Base-by-base conservation (phyloP, 1,140 invertebrate species). In the Drosophila bocqueti region DNA sequence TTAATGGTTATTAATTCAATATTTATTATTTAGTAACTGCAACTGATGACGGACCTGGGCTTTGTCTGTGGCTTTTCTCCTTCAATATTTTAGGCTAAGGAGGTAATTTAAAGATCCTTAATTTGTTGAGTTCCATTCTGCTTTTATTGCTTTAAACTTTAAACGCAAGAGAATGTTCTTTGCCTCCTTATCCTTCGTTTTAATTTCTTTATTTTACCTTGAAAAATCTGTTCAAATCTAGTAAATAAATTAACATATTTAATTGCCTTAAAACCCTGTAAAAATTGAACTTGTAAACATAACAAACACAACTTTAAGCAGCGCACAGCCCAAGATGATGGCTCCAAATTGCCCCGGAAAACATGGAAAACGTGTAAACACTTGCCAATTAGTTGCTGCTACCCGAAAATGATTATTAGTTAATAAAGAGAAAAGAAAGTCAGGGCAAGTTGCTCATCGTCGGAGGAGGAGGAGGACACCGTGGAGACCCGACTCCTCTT, bases 351-450 rank as follows among this genome's bases (percentile, higher is more conserved):
- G 46, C 46, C 24, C 10, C 16, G 36, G 11, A 61, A 43, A 64
- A 42, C 55, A 61, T 10, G 57, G 15, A 62, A 34, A 45, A 45
- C 58, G 58, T 63, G 63, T 66, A 66, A 65, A 26, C 58, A 21
- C 38, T 45, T 61, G 29, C 18, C 55, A 61, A 64, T 64, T 64
- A 64, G 57, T 34, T 40, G 57, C n/a, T 40, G 24, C 57, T n/a
- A 42, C 4, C 16, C 40, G 16, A 45, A 65, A 63, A 54, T 69
- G 21, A 52, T 66, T 52, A 65, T 67, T 67, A 40, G 65, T 45
- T 34, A 50, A 69, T 69, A 52, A 66, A 21, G n/a, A 52, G 4
- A 24, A 26, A 50, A 36, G 15, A 66, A 69, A 52, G 58, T 69
- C 38, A 66, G 52, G n/a, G 34, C 42, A 26, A 52, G 29, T 10